Evolutionary conservation across 2,888 invertebrate species (phyloP), one percentile per base, ranked within the genome.

Genomic region (Himalopsyche japonica): DNA sequence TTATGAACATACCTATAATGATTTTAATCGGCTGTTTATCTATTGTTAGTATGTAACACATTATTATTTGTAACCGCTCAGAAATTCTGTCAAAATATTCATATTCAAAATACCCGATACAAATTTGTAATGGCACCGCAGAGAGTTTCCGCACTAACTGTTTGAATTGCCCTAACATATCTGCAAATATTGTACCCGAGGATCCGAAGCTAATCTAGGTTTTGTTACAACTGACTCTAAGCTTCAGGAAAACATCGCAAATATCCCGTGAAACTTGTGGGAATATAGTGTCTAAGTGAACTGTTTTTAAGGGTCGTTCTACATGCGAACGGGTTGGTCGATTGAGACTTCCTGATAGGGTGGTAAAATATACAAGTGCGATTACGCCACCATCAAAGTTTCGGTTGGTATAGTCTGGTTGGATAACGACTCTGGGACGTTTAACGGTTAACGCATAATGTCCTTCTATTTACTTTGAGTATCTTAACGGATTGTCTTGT

Each of bases 381-480:
- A 90, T 90, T 90, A 90, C 90, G 88, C 89, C 89, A 88, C 89
- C 89, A 90, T 90, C 90, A 90, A 90, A 90, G 89, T 89, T 88
- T 88, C 84, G 87, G 87, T 87, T 86, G 86, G 87, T 87, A 87
- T 87, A 86, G 84, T 86, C 86, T 84, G 87, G 86, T 86, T 82
- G 87, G 87, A 88, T 87, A 86, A 87, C 86, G 84, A 82, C 49
- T 82, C 64, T 49, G 84, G 80, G 86, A 82, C 82, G 79, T 84
- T 86, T 86, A 86, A 84, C 86, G 84, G 82, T 78, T 84, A 81
- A 82, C 77, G 86, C 84, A 84, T 86, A 86, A 83, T 84, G 85
- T 82, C 83, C 49, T 82, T 76, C 80, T 82, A 82, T 82, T 84
- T 82, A 84, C 49, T 80, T 57, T 32, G 57, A 37, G 82, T 27